Conservation (phyloP, 2,888 invertebrate genomes). For the Himalopsyche tibetana region DNA sequence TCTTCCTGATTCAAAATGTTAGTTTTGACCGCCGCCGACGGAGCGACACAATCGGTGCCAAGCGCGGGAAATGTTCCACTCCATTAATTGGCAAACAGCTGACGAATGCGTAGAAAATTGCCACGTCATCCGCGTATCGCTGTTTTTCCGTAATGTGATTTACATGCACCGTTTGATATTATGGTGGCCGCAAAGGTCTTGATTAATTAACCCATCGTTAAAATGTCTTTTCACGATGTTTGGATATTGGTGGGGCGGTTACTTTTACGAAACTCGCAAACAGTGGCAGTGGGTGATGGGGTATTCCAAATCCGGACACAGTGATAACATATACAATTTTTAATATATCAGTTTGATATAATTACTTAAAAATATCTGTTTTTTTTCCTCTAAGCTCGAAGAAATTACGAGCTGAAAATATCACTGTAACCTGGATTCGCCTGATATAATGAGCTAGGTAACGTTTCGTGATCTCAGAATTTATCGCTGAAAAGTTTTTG, state of each 20-base stretch:
- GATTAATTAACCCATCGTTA: conserved; percentile 36
- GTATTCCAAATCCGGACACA: too few species aligned
- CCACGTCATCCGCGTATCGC: conserved; percentile 55
- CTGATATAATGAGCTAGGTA: too few species aligned
- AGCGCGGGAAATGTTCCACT: conserved; percentile 49
- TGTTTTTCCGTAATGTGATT: conserved; percentile 36
- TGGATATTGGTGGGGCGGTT: conserved; percentile 17
- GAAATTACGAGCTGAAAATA: too few species aligned
- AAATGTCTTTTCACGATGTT: conserved; percentile 32
- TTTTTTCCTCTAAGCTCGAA: too few species aligned
- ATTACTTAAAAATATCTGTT: too few species aligned
- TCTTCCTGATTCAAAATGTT: background rate
- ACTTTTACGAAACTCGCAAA: background rate
- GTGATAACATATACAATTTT: too few species aligned
- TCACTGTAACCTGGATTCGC: too few species aligned
- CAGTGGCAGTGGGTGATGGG: too few species aligned
- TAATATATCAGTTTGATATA: too few species aligned
- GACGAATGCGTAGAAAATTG: conserved; percentile 62
- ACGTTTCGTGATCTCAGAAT: too few species aligned
- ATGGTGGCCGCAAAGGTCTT: conserved; percentile 4
- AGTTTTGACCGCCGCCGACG: background rate
- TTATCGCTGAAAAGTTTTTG: too few species aligned
- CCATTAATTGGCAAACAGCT: conserved; percentile 59
- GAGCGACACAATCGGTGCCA: conserved; percentile 60
- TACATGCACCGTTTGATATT: conserved; percentile 35